These are phyloP conservation scores for Anastrepha ludens DNA, from an alignment of 1,140 invertebrate genomes.

Conservation along the genomic window DNA sequence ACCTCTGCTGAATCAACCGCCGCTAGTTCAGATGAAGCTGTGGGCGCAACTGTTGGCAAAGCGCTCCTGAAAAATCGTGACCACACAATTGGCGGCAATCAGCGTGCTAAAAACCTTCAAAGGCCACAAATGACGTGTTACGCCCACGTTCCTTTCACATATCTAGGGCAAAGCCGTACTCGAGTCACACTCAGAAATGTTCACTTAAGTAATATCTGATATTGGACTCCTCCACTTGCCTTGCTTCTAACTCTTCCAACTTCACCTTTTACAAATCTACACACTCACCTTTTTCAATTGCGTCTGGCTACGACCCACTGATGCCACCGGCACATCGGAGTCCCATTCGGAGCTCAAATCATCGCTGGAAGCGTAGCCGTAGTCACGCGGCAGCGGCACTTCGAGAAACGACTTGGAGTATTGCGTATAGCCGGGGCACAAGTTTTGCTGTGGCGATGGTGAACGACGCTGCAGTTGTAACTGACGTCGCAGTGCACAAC, in stretches of 20 bases:
- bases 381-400: constrained; percentile 84
- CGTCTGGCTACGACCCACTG: constrained; percentile 58
- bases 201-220: not conserved
- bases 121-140: not conserved
- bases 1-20: too few species aligned
- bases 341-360: constrained; percentile 93
- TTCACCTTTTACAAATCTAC: not conserved
- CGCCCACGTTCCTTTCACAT: too few species aligned
- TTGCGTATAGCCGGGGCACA: constrained; percentile 83
- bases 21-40: too few species aligned
- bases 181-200: not conserved
- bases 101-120: too few species aligned
- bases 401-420: constrained; percentile 85
- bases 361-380: constrained; percentile 89
- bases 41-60: too few species aligned
- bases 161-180: not conserved
- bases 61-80: not conserved
- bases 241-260: not conserved
- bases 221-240: not conserved
- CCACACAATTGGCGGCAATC: not conserved
- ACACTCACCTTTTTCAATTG: constrained; percentile 66
- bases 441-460: constrained; percentile 64
- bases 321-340: constrained; percentile 80
- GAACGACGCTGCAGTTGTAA: constrained; percentile 61
- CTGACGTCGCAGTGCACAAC: constrained; percentile 56